Evolutionary conservation across 2,888 invertebrate genomes (phyloP).

Genomic region (Digitonthophagus gazella): DNA sequence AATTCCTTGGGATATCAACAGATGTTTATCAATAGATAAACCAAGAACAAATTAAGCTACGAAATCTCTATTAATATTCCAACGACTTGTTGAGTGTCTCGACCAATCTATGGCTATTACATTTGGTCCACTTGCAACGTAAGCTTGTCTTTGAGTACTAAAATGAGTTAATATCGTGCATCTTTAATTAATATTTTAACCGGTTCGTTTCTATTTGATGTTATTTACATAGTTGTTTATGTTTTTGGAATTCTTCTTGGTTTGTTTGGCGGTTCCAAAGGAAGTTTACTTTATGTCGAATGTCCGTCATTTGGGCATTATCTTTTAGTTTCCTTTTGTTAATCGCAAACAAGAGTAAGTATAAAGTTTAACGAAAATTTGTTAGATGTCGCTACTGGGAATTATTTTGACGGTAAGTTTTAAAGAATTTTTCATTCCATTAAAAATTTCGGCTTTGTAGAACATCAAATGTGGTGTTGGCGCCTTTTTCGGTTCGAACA

Average conservation of each 20-base stretch:
- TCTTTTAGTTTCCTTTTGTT: no score
- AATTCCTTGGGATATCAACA: constrained; percentile 16
- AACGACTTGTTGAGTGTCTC: constrained; percentile 11
- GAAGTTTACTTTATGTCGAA: no score
- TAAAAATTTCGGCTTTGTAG: no score
- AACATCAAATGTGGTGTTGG: no score
- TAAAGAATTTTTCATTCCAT: no score
- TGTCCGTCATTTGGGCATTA: no score
- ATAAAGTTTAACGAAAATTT: no score
- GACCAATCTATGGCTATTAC: constrained; percentile 23
- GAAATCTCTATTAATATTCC: constrained; percentile 14
- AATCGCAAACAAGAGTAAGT: no score
- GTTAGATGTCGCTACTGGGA: no score
- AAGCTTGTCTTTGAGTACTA: constrained; percentile 19
- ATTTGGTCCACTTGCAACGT: constrained; percentile 17
- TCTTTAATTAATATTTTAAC: constrained; percentile 22
- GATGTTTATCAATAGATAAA: no score
- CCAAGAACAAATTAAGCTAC: constrained; percentile 21
- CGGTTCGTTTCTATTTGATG: constrained; percentile 16
- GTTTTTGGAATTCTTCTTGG: constrained; percentile 13
- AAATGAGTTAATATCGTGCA: constrained; percentile 20
- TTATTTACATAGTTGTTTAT: constrained; percentile 13
- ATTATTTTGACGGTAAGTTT: no score
- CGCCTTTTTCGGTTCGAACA: no score
- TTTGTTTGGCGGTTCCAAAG: constrained; percentile 16